Evolutionary conservation across 2,797 vertebrate genomes (phyloP), one percentile per base, ranked within the genome.

Genomic region (Thripadectes ignobilis): DNA sequence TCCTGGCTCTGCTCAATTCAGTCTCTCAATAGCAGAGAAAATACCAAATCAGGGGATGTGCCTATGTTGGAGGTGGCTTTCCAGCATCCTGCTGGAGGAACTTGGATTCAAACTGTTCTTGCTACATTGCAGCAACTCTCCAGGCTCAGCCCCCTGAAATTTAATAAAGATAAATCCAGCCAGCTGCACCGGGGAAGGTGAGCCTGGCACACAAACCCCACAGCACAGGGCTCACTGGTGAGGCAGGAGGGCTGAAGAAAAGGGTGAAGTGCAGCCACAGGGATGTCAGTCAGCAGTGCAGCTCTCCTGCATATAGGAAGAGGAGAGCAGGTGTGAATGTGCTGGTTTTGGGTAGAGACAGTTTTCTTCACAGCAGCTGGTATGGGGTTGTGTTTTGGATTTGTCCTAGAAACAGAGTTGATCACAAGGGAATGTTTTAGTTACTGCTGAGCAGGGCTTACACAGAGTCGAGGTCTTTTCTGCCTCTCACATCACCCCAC

Each of bases 201-300:
- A 73, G 27, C 24, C 45, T 9, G 7, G 10, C 0, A 0, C 22
- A 12, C 22, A 30, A 16, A 22, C 4, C 36, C 2, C 3, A 8
- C n/a, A 14, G 14, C 2, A 0, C 1, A 1, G 14, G 29, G 38
- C 72, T 78, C 1, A 0, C 18, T 0, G 0, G 13, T 3, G 9
- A 51, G 61, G 38, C n/a, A 24, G 54, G 61, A 46, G 18, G 1
- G 0, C 34, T 14, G 58, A 10, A 9, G 66, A 46, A 82, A 62
- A 7, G 54, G 22, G 22, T 32, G 59, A 67, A 51, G 26, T 0
- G 4, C 15, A 29, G 71, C 65, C 6, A 1, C 27, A 6, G 58
- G 32, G 29, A 17, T 12, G 36, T 26, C 54, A 52, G 43, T 29
- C n/a, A 57, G n/a, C 4, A 4, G 30, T 10, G 22, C 1, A 0